Evolutionary conservation across 1,140 invertebrate genomes (phyloP).

Genomic region (Zaprionus camerounensis): DNA sequence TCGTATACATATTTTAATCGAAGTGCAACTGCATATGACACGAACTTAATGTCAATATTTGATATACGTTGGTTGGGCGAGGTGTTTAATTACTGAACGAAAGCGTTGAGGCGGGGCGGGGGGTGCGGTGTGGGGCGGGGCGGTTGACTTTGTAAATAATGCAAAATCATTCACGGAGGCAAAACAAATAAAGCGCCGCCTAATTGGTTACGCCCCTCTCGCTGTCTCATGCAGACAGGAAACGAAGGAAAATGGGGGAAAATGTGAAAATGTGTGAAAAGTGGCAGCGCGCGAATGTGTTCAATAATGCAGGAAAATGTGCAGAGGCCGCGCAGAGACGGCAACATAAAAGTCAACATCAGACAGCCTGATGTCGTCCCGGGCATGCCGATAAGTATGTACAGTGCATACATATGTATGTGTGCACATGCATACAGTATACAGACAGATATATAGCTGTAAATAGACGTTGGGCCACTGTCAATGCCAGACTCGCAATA

Average conservation of each 20-base stretch:
- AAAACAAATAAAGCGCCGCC: constrained; percentile 18
- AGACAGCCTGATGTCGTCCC: constrained; percentile 9
- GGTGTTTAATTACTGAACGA: constrained; percentile 39
- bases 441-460: constrained; percentile 2
- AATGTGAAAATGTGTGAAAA: constrained; percentile 35
- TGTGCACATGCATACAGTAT: background rate
- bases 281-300: constrained; percentile 31
- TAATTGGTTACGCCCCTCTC: background rate
- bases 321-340: constrained; percentile 23
- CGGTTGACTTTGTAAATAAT: constrained; percentile 18
- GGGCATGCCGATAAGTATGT: background rate
- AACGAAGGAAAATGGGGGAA: constrained; percentile 24
- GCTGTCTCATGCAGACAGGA: background rate
- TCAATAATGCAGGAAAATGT: constrained; percentile 51
- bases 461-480: constrained; percentile 9
- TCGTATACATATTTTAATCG: constrained; percentile 5
- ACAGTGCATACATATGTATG: background rate
- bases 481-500: constrained; percentile 4
- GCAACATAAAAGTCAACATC: constrained; percentile 37
- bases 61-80: constrained; percentile 6
- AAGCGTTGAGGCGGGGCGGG: background rate
- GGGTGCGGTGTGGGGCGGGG: background rate
- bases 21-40: constrained; percentile 2
- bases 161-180: constrained; percentile 6
- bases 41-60: constrained; percentile 20